These are phyloP conservation scores for Mus spicilegus DNA, from an alignment of 2,113 vertebrate genomes.

Conservation along the genomic window DNA sequence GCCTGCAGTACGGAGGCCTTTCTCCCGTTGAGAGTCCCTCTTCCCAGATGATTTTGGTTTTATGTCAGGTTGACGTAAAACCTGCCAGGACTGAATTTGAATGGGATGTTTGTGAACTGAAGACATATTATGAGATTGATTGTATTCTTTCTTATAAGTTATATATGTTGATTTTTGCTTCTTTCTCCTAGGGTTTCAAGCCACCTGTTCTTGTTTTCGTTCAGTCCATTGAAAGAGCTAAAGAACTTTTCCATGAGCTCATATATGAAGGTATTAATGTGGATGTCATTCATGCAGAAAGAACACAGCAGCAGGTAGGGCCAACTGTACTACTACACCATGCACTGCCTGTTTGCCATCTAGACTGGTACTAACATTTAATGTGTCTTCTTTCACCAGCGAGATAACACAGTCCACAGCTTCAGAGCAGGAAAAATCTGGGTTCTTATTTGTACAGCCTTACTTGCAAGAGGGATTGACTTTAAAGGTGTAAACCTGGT, in stretches of 20 bases:
- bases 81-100: background rate
- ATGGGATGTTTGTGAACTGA: conserved; percentile 39
- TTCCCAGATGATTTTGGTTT: background rate
- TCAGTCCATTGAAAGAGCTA: conserved; percentile 96
- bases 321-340: background rate
- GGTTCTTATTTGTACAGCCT: conserved; percentile 97
- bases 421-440: conserved; percentile 98
- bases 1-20: background rate
- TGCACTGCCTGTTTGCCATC: conserved; percentile 53
- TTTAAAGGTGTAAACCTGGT: conserved; percentile 98
- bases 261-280: conserved; percentile 99
- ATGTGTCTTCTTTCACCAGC: conserved; percentile 84
- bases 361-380: conserved; percentile 54
- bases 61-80: background rate
- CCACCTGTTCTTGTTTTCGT: conserved; percentile 98
- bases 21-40: too few relatives aligned
- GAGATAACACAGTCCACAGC: conserved; percentile 94
- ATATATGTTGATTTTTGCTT: conserved; percentile 57
- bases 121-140: background rate
- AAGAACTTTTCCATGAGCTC: conserved; percentile 97
- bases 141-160: conserved; percentile 49
- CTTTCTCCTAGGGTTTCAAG: conserved; percentile 91
- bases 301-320: conserved; percentile 95
- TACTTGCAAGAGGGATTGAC: conserved; percentile 97
- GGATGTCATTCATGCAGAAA: conserved; percentile 97